These are phyloP conservation scores for Myiotriccus ornatus DNA, from an alignment of 2,797 vertebrate genomes.

Conservation along the genomic window DNA sequence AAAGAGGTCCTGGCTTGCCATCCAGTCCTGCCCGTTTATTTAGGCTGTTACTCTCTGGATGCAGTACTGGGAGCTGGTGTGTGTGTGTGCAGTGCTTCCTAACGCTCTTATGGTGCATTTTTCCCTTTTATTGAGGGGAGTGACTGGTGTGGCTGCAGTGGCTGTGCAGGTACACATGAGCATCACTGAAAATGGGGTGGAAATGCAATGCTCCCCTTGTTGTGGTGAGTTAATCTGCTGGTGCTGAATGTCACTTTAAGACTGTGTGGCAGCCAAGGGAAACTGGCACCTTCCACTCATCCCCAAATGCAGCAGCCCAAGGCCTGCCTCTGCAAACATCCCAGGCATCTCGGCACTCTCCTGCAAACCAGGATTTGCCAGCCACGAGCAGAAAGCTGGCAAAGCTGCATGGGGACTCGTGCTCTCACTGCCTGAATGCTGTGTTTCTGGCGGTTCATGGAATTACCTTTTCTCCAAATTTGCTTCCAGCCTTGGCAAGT, in stretches of 20 bases:
- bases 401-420: rapidly evolving
- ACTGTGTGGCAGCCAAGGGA: neutral
- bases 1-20: neutral
- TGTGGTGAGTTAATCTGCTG: neutral
- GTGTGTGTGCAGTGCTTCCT: neutral
- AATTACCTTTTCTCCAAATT: neutral
- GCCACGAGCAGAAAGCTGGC: neutral
- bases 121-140: neutral
- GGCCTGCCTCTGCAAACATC: rapidly evolving
- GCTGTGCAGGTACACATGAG: neutral
- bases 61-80: neutral
- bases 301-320: neutral
- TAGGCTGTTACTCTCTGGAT: neutral
- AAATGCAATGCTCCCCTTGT: neutral
- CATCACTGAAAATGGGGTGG: neutral
- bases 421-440: rapidly evolving
- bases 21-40: neutral
- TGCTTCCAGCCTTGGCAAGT: neutral
- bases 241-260: rapidly evolving
- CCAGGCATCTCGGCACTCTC: neutral
- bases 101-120: rapidly evolving
- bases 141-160: neutral
- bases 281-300: neutral
- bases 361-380: neutral
- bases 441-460: neutral